Conservation (phyloP, 2,888 invertebrate genomes). For the Meliscaeva auricollis region DNA sequence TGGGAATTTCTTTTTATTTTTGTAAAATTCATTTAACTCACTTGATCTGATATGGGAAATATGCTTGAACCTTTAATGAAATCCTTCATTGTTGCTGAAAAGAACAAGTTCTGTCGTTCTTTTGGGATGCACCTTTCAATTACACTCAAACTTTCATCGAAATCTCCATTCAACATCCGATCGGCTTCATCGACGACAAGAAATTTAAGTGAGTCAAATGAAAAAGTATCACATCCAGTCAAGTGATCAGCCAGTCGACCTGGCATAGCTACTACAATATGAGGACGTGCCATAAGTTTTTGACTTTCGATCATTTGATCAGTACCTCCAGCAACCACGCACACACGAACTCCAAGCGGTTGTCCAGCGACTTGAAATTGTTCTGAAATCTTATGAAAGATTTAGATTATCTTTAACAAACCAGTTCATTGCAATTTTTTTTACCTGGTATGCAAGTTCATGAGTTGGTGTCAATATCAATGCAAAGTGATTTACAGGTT, state of each 20-base stretch:
- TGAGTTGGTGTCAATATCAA: conserved; percentile 97
- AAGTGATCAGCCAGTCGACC: conserved; percentile 97
- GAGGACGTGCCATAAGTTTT: conserved; percentile 93
- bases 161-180: conserved; percentile 89
- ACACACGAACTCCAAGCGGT: conserved; percentile 92
- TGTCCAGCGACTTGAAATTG: conserved; percentile 97
- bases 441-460: conserved; percentile 91
- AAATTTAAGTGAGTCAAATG: conserved; percentile 91
- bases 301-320: conserved; percentile 95
- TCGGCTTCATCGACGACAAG: conserved; percentile 99
- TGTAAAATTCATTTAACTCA: conserved; percentile 80
- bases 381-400: conserved; percentile 91
- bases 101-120: conserved; percentile 93
- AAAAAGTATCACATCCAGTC: conserved; percentile 93
- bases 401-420: not conserved
- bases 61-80: conserved; percentile 89
- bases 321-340: conserved; percentile 97
- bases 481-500: conserved; percentile 98
- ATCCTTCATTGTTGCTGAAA: conserved; percentile 98
- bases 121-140: conserved; percentile 91
- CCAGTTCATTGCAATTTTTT: not conserved
- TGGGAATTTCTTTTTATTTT: not conserved
- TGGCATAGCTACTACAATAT: conserved; percentile 98
- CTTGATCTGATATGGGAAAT: conserved; percentile 87
- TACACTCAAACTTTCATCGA: conserved; percentile 92